Base-by-base conservation (phyloP, 2,888 invertebrate species). In the Ectemnius lituratus region DNA sequence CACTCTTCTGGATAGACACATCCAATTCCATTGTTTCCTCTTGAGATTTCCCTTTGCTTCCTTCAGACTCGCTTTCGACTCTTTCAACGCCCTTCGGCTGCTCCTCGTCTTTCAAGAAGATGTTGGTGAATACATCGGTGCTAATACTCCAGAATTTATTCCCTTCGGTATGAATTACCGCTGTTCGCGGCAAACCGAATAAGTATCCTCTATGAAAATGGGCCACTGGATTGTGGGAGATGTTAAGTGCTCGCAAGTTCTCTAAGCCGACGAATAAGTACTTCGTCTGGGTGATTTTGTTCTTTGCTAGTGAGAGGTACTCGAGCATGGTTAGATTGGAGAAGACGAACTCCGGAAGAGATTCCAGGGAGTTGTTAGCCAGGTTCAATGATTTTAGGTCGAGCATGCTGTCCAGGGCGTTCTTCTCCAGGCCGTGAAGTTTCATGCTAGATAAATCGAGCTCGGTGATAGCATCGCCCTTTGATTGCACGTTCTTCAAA, bases 141-240 rank as follows among this genome's bases (percentile, higher is more conserved):
- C 83, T 85, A 23, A 88, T 75, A 14, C 80, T 84, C 73, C 75
- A 82, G 11, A 88, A 75, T 0, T 70, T 49, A 28, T 88, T 88
- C 0, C 80, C 81, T 0, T 75, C 20, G 0, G 72, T 81, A 3
- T 83, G 52, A 28, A 88, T 84, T 4, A 77, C 72, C 0, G 73
- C 58, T 6, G 70, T 68, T n/a, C 68, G 82, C 3, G 76, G 69
- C n/a, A 88, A 47, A 8, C 87, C 84, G 37, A 82, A 86, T 4
- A 88, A 75, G 27, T 84, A 73, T 6, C 86, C 83, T 5, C 79
- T 72, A 0, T 78, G 68, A 1, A 88, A 65, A 18, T 82, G 79
- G 16, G 60, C 52, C 14, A 88, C 69, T 0, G 80, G 80, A 59
- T 87, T 88, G 47, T 73, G 58, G 2, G 87, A 87, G 0, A 88